phyloP scores from a whole-genome alignment of 2,113 vertebrate genomes.

The Microtus richardsoni region DNA sequence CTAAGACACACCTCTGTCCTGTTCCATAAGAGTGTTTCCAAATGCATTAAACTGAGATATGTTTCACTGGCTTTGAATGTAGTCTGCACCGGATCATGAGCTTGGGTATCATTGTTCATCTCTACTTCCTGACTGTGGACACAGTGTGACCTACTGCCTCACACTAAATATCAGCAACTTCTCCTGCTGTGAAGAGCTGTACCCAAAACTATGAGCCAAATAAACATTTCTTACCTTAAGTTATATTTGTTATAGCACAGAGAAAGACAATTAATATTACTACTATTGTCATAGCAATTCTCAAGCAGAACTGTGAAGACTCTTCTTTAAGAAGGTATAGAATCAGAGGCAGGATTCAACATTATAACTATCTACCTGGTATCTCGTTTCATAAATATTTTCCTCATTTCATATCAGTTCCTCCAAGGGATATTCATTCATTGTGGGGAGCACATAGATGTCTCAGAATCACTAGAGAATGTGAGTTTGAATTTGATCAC shows the following conservation, averaged over 20 bases:
- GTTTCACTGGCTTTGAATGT: background rate
- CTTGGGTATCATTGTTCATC: background rate
- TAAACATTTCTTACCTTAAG: too few relatives aligned
- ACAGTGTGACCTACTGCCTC: too few relatives aligned
- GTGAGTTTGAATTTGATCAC: background rate
- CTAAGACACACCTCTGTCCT: background rate
- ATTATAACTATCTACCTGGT: background rate
- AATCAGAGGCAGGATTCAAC: background rate
- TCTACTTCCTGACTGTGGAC: background rate
- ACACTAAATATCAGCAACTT: background rate
- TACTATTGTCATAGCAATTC: background rate
- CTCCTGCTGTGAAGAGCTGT: too few relatives aligned
- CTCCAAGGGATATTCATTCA: background rate
- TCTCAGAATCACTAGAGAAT: background rate
- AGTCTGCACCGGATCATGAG: background rate
- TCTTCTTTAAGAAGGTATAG: background rate
- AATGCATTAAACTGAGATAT: background rate
- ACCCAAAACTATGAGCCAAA: background rate
- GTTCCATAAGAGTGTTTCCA: background rate
- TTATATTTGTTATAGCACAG: background rate
- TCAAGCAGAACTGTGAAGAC: background rate
- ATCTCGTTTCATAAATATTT: background rate
- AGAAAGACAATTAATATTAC: too few relatives aligned
- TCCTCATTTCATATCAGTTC: background rate
- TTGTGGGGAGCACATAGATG: background rate